A percentile compares a stretch with the other conserved stretches of the same genome.
phyloP scores from a whole-genome alignment of 2,797 vertebrate species.

The Chelidonichthys spinosus region DNA sequence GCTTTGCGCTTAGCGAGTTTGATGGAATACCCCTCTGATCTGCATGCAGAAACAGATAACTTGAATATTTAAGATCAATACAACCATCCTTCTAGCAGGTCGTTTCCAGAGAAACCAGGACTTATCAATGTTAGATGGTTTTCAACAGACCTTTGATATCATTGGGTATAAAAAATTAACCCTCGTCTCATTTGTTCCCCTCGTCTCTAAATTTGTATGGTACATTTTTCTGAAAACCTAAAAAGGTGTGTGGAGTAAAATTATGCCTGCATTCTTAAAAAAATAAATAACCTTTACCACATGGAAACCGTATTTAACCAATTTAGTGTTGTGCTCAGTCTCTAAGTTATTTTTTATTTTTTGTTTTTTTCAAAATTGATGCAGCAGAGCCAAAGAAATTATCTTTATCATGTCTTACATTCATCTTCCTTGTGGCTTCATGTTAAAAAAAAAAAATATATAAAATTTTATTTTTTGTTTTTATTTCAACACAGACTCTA shows the following conservation, averaged over 20 bases:
- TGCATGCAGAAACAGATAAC: background rate
- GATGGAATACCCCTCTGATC: too few species aligned
- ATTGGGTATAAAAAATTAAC: background rate
- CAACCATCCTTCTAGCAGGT: background rate
- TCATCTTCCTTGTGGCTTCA: background rate
- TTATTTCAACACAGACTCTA: constrained; percentile 6
- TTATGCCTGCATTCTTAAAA: background rate
- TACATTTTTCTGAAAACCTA: background rate
- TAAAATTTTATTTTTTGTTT: constrained; percentile 8
- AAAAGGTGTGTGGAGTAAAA: background rate
- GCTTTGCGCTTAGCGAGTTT: too few species aligned
- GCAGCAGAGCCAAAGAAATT: background rate
- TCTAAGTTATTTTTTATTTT: too few species aligned
- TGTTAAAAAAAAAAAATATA: background rate
- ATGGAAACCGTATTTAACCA: background rate
- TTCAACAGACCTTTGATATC: background rate
- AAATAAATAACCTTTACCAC: background rate
- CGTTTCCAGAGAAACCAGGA: too few species aligned
- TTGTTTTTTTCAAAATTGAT: background rate
- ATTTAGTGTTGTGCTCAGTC: background rate
- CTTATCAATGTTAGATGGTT: background rate
- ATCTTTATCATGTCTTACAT: background rate
- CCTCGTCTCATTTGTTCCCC: background rate
- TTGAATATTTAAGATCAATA: constrained; percentile 3
- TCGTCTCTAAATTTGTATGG: background rate